Evolutionary conservation across 2,888 invertebrate genomes (phyloP), one percentile per base, ranked within the genome.

Genomic region (Eretmocerus hayati): DNA sequence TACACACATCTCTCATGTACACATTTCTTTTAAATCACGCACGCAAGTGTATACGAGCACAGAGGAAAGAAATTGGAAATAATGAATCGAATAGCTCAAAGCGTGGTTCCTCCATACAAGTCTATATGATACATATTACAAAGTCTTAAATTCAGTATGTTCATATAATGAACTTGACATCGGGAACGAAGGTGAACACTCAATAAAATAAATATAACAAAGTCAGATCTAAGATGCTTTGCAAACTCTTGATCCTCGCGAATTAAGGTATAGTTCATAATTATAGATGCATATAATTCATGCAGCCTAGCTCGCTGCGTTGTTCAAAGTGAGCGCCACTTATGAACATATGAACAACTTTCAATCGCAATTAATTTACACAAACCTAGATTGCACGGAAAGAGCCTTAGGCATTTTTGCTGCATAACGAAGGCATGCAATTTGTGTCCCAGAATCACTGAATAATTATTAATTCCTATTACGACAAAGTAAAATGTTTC

Each of bases 351-450:
- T 40, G 43, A 53, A 48, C 48, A 48, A 48, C 45, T 47, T 48
- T 50, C 21, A 45, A 50, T 43, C 50, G 45, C 45, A 46, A n/a
- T 38, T 50, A 48, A 46, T 50, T 46, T 52, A 53, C 48, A 53
- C 50, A 53, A 48, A 48, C 50, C 53, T 57, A 64, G 59, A 65
- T 65, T 65, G 65, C 65, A 65, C 65, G 59, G 58, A 61, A 63
- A 58, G 56, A 59, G 62, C 58, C 61, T 56, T 57, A 52, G 44
- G 45, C 52, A 21, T 46, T 26, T 26, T 52, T 32, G 53, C 44
- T 54, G 46, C 35, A 39, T 46, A 46, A 46, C 52, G 48, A 59
- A 58, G 55, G 56, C 56, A 53, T 49, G 53, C 55, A 48, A 53
- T 57, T 55, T 44, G n/a, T n/a, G 53, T 59, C 57, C 58, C 58